Evolutionary conservation across 2,113 vertebrate genomes (phyloP).

Genomic region (Eurypyga helias): DNA sequence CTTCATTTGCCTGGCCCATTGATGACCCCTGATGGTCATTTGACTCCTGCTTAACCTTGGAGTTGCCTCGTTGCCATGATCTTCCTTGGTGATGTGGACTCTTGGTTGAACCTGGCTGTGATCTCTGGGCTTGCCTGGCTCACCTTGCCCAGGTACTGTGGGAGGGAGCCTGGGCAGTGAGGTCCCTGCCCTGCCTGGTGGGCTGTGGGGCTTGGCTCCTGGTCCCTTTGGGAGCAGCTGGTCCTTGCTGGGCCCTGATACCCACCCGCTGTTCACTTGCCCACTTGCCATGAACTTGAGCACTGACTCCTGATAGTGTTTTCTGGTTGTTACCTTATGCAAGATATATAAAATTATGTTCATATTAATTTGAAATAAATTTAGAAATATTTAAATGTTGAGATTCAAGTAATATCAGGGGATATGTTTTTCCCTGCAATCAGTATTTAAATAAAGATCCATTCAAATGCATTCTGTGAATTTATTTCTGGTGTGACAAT

Average conservation of each 20-base stretch:
- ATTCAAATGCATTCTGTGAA: not conserved
- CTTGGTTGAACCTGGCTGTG: not conserved
- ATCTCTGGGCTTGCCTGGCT: not conserved
- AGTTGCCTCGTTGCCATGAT: not conserved
- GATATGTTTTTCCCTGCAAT: not conserved
- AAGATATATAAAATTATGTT: accelerated
- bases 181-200: not conserved
- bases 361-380: not conserved
- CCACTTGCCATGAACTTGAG: not conserved
- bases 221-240: not conserved
- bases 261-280: not conserved
- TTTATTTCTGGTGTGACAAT: not conserved
- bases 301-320: not conserved
- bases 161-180: not conserved
- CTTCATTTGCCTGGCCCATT: accelerated
- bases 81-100: not conserved
- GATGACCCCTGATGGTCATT: accelerated
- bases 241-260: not conserved
- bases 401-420: too few species aligned
- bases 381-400: too few species aligned
- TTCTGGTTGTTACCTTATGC: not conserved
- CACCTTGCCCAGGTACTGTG: not conserved
- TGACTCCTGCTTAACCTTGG: not conserved
- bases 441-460: not conserved
- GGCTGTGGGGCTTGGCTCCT: not conserved